These are phyloP conservation scores for Deilephila elpenor DNA, from an alignment of 2,888 invertebrate genomes.

Conservation along the genomic window DNA sequence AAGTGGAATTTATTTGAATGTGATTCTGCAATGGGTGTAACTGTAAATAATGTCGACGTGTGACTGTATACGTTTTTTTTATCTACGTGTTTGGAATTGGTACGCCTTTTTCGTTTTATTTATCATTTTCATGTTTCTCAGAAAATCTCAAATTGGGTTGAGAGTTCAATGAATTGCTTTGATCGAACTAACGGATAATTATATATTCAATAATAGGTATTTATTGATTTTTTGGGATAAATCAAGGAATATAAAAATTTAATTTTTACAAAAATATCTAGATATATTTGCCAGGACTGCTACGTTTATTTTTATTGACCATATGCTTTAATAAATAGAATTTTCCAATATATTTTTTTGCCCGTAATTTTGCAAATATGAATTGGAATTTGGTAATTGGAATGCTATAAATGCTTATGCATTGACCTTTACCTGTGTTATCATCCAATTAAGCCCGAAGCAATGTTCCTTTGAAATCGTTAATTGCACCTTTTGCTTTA, in stretches of 20 bases:
- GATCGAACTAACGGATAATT: too few relatives aligned
- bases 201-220: too few relatives aligned
- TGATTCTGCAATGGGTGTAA: background rate
- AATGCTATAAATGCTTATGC: background rate
- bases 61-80: background rate
- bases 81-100: background rate
- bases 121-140: too few relatives aligned
- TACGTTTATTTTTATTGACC: too few relatives aligned
- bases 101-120: background rate
- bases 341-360: too few relatives aligned
- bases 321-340: too few relatives aligned
- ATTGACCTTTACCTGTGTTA: constrained; percentile 9
- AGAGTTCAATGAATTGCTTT: too few relatives aligned
- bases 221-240: too few relatives aligned
- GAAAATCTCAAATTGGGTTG: too few relatives aligned
- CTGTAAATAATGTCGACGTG: background rate
- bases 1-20: constrained; percentile 6
- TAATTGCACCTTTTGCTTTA: constrained; percentile 9
- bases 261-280: too few relatives aligned
- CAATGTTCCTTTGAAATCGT: background rate
- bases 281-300: too few relatives aligned
- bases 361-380: background rate
- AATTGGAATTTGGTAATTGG: background rate
- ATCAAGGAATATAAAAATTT: too few relatives aligned
- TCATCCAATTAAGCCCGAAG: constrained; percentile 13